These are phyloP conservation scores for Phenganax subtilis DNA, from an alignment of 92 coral and sea anemone genomes.

Conservation along the genomic window DNA sequence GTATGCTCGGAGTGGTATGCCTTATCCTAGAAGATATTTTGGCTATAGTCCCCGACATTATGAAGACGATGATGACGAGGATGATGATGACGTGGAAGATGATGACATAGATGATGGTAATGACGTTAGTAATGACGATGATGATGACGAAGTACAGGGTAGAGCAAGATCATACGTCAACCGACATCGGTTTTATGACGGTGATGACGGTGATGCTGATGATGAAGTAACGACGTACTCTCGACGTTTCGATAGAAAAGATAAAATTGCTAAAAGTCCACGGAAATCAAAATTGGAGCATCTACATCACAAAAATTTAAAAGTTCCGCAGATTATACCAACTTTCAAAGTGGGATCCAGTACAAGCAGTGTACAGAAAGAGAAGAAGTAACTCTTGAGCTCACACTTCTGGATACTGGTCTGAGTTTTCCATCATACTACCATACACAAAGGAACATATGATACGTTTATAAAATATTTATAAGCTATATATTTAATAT, in stretches of 20 bases:
- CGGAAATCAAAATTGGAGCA: neutral
- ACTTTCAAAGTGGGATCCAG: neutral
- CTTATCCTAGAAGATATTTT: slow-evolving; percentile 3
- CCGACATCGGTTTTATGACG: slow-evolving; percentile 6
- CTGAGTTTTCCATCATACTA: too few relatives aligned
- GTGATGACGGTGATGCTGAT: slow-evolving; percentile 12
- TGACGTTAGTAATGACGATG: slow-evolving; percentile 15
- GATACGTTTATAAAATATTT: neutral
- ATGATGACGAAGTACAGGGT: slow-evolving; percentile 19
- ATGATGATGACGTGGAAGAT: neutral
- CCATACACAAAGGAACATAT: too few relatives aligned
- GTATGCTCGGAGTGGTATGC: slow-evolving; percentile 18
- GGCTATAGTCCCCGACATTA: neutral
- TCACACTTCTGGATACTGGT: too few relatives aligned
- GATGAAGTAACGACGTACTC: slow-evolving; percentile 13
- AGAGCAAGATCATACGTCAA: slow-evolving; percentile 31
- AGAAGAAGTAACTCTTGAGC: too few relatives aligned
- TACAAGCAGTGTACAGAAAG: too few relatives aligned
- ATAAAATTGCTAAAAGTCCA: slow-evolving; percentile 33
- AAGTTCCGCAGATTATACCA: too few relatives aligned
- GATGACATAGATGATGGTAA: slow-evolving; percentile 21
- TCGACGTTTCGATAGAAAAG: slow-evolving; percentile 28
- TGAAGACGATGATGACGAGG: slow-evolving; percentile 9
- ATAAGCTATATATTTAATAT: neutral
- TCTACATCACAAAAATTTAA: too few relatives aligned